phyloP scores from a whole-genome alignment of 2,113 vertebrate genomes.

The Oriolus oriolus region DNA sequence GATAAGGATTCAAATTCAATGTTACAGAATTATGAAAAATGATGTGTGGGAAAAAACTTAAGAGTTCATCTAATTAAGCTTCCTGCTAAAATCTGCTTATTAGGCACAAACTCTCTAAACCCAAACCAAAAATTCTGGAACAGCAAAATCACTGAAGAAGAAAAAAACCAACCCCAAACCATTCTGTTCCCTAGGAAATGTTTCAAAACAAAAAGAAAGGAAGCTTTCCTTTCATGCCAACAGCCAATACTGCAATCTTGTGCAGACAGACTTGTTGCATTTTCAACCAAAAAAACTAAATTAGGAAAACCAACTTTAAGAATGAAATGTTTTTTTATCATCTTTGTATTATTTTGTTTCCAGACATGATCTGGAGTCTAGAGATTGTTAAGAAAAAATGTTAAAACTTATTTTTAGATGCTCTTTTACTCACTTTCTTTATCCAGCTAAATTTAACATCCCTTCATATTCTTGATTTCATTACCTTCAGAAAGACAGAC shows the following conservation, averaged over 20 bases:
- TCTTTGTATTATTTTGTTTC: not conserved
- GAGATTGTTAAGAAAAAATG: conserved; percentile 9
- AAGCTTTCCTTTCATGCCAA: not conserved
- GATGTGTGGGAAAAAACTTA: not conserved
- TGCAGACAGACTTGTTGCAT: not conserved
- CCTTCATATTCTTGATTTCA: not conserved
- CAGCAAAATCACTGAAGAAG: not conserved
- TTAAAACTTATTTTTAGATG: conserved; percentile 13
- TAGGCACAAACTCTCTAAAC: not conserved
- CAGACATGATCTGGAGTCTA: not conserved
- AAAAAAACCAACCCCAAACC: accelerated
- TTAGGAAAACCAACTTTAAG: not conserved
- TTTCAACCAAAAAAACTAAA: not conserved
- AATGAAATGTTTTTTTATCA: not conserved
- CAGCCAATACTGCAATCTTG: not conserved
- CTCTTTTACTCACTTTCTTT: conserved; percentile 1
- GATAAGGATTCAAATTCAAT: not conserved
- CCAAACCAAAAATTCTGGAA: not conserved
- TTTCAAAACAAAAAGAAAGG: not conserved
- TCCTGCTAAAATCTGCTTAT: not conserved
- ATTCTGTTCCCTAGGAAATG: not conserved
- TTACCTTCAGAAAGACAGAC: not conserved
- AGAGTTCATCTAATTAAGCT: not conserved
- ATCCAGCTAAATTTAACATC: conserved; percentile 22
- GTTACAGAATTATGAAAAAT: not conserved